A percentile compares a stretch with the other conserved stretches of the same genome.
phyloP scores from a whole-genome alignment of 1,140 invertebrate genomes.

The Macrobrachium rosenbergii region DNA sequence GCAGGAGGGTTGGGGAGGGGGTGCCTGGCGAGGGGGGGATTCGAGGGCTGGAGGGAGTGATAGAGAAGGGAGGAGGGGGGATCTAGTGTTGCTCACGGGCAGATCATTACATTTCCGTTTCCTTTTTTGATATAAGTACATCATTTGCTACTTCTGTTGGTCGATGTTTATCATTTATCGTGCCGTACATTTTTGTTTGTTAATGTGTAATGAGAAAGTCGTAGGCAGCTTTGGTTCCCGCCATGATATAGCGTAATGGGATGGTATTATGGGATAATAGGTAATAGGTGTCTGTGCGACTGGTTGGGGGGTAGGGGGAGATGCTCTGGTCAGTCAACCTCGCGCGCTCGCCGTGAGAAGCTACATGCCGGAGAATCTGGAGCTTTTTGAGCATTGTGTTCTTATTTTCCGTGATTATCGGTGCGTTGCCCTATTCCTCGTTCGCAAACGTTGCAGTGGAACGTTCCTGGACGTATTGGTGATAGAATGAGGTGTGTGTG shows the following conservation, averaged over 20 bases:
- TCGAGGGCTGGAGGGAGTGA: background rate
- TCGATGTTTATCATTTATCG: too few relatives aligned
- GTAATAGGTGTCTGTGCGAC: constrained; percentile 59
- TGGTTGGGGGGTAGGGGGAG: constrained; percentile 48
- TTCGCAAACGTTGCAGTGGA: background rate
- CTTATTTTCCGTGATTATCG: background rate
- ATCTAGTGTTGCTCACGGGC: constrained; percentile 59
- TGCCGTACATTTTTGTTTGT: background rate
- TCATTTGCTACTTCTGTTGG: background rate
- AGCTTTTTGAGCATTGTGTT: background rate
- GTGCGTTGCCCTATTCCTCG: background rate
- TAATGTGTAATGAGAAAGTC: background rate
- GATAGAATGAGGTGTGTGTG: too few relatives aligned
- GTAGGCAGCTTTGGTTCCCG: too few relatives aligned
- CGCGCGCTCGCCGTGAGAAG: constrained; percentile 47
- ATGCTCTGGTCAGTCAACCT: constrained; percentile 66
- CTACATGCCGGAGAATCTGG: constrained; percentile 43
- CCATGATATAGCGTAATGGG: background rate
- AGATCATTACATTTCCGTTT: constrained; percentile 61
- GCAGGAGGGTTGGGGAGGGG: constrained; percentile 39
- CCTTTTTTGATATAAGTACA: constrained; percentile 44
- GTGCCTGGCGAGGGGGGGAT: background rate
- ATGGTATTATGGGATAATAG: constrained; percentile 43
- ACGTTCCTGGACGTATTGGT: too few relatives aligned
- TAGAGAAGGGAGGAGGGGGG: background rate